Evolutionary conservation across 2,888 invertebrate genomes (phyloP).

Genomic region (Acanthosepion pharaonis): DNA sequence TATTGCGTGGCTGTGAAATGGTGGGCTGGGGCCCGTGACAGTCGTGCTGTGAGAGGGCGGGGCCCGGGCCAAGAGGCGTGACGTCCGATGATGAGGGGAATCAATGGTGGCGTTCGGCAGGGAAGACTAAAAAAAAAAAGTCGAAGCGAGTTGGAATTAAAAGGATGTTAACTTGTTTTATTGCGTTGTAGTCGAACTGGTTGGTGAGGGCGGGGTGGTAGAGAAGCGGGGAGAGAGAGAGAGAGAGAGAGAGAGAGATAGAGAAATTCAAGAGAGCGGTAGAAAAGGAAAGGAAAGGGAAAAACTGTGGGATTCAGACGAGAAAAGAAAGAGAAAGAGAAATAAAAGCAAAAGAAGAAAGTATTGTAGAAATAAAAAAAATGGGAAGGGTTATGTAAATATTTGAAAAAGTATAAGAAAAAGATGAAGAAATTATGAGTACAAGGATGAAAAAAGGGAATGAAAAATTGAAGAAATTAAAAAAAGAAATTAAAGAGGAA

Average conservation of each 20-base stretch:
- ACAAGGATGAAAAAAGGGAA: too few species aligned
- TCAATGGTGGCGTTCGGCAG: background rate
- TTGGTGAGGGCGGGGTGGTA: background rate
- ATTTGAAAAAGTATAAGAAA: too few species aligned
- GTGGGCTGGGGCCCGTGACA: background rate
- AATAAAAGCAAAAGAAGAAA: too few species aligned
- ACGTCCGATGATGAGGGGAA: conserved; percentile 15
- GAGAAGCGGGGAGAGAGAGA: background rate
- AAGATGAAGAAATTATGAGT: too few species aligned
- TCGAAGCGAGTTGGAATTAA: conserved; percentile 16
- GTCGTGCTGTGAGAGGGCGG: conserved; percentile 33
- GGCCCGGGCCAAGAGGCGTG: conserved; percentile 17
- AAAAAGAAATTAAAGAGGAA: too few species aligned
- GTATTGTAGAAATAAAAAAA: too few species aligned
- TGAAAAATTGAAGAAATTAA: too few species aligned
- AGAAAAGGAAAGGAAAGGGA: background rate
- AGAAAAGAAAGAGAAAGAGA: background rate
- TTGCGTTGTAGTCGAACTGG: background rate
- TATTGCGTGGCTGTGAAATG: conserved; percentile 17
- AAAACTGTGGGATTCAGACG: background rate
- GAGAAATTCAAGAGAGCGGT: background rate
- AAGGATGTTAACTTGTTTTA: conserved; percentile 17
- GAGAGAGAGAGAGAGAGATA: background rate
- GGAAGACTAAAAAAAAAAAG: background rate
- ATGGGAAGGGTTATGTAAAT: too few species aligned